Evolutionary conservation across 2,888 invertebrate species (phyloP), one percentile per base, ranked within the genome.

Genomic region (Electrophaes corylata): DNA sequence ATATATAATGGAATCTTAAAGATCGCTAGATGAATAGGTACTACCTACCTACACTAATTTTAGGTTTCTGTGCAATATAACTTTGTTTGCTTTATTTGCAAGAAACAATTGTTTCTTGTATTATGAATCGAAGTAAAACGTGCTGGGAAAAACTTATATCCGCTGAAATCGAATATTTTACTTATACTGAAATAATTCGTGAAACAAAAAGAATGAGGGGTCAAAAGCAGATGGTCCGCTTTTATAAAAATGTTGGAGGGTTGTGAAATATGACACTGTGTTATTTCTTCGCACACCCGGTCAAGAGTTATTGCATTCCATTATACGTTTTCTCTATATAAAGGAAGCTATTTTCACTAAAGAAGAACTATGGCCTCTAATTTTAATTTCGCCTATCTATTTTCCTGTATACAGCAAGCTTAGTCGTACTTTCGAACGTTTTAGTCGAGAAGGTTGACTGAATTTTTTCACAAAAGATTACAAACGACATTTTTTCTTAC

Each of bases 251-350:
- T 91, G 91, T 91, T 87, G 89, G 91, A 90, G 90, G 90, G 91
- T 87, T 86, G 88, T 91, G 91, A 91, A 91, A 91, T 91, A 91
- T 91, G 91, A 91, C 91, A 91, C 89, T 86, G 86, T 89, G 91
- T 91, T 91, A 91, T 91, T 91, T 89, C 91, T 88, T 88, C 91
- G 91, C 91, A 88, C 91, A 91, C 88, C 91, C 91, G 91, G 90
- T 90, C 91, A 91, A 90, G 91, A 91, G 90, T 91, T 91, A 91
- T 91, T 88, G 91, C 91, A 91, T 91, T 91, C 91, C 88, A 91
- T 91, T 91, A 91, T 88, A 88, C 88, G 88, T 85, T 90, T 89
- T 80, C 90, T 91, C 89, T 91, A 91, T 91, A 89, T 90, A 87
- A 86, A 89, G 88, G 88, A 90, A 91, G 90, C 91, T 86, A 88